A percentile compares a stretch with the other conserved stretches of the same genome.
Conservation (phyloP, 2,888 invertebrate genomes). For the Drosophila kanekoi region DNA sequence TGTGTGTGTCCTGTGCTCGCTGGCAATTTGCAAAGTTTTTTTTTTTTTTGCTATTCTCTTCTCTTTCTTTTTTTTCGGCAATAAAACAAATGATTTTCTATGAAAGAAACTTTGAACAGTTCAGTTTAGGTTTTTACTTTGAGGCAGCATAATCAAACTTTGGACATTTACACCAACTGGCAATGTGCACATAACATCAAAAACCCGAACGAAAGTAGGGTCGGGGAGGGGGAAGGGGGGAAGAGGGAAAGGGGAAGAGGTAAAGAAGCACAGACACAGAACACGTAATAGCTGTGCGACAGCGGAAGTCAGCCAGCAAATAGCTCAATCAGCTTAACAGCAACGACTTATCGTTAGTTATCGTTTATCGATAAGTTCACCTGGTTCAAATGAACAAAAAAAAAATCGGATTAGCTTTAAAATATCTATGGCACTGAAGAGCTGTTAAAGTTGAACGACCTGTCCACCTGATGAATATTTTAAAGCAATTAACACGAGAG, state of each 20-base stretch:
- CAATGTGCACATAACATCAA: conserved; percentile 34
- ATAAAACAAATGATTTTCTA: conserved; percentile 77
- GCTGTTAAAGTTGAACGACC: no score
- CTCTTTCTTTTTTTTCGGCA: conserved; percentile 44
- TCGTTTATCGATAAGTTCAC: conserved; percentile 3
- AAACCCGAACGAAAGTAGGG: background rate
- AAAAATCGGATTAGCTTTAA: background rate
- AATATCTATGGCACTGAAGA: no score
- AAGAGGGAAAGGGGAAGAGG: background rate
- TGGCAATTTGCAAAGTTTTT: conserved; percentile 68
- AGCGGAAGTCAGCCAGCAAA: conserved; percentile 20
- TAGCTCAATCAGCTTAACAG: conserved; percentile 42
- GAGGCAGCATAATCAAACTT: conserved; percentile 69
- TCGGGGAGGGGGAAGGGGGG: no score
- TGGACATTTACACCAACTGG: conserved; percentile 69
- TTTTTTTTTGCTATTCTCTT: background rate
- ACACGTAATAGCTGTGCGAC: conserved; percentile 8
- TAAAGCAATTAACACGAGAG: no score
- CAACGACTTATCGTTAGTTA: conserved; percentile 2
- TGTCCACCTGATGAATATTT: no score
- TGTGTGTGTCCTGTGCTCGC: conserved; percentile 31
- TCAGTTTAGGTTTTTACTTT: conserved; percentile 55
- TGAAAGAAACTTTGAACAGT: conserved; percentile 67
- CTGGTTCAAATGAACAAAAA: conserved; percentile 5
- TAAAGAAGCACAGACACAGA: background rate